phyloP scores from a whole-genome alignment of 2,797 vertebrate genomes.

The Anisognathus igniventris region DNA sequence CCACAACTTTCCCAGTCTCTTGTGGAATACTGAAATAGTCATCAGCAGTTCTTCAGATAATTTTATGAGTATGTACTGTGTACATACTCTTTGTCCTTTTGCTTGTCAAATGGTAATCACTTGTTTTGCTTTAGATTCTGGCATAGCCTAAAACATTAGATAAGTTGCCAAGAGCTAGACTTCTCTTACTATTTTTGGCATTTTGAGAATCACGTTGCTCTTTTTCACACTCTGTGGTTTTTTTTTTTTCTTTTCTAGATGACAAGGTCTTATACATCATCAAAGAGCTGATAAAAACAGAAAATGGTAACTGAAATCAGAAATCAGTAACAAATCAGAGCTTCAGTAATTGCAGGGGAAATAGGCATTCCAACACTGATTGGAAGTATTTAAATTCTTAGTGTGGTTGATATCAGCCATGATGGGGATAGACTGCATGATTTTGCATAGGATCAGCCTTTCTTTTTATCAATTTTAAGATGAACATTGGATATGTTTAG shows the following conservation, averaged over 20 bases:
- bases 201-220: not conserved
- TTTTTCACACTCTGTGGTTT: not conserved
- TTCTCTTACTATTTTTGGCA: not conserved
- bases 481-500: not conserved
- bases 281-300: constrained; percentile 88
- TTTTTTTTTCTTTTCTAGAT: constrained; percentile 72
- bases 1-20: not conserved
- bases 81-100: not conserved
- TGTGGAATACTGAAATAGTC: not conserved
- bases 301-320: constrained; percentile 70
- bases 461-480: constrained; percentile 37
- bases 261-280: constrained; percentile 89
- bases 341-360: not conserved
- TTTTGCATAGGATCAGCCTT: constrained; percentile 42
- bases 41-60: not conserved
- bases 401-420: not conserved
- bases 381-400: constrained; percentile 11
- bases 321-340: not conserved
- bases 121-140: not conserved
- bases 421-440: constrained; percentile 39
- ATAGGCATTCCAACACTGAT: not conserved
- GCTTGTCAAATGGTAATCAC: not conserved
- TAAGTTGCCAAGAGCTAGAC: not conserved
- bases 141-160: not conserved
- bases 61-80: not conserved